Evolutionary conservation across 2,888 invertebrate species (phyloP).

Genomic region (Latrodectus hesperus): DNA sequence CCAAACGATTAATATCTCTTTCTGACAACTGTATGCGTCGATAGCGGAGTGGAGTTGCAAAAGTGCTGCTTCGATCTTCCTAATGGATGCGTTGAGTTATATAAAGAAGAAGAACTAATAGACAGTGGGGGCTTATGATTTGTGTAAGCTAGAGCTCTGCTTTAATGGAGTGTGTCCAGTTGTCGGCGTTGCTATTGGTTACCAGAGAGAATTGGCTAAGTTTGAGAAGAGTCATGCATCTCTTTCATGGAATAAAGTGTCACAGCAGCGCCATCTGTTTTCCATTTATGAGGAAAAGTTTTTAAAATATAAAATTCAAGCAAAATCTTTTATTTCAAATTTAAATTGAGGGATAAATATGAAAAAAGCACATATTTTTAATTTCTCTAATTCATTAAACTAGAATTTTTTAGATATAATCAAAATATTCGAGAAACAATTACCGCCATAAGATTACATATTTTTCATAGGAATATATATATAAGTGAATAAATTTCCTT

Average conservation of each 20-base stretch:
- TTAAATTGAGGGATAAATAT: no score
- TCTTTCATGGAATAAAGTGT: conserved; percentile 4
- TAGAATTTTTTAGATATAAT: no score
- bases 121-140: conserved; percentile 55
- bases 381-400: no score
- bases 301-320: no score
- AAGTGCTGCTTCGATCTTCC: conserved; percentile 46
- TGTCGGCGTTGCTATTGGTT: conserved; percentile 56
- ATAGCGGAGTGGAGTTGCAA: conserved; percentile 40
- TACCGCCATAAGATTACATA: no score
- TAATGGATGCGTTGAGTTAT: conserved; percentile 63
- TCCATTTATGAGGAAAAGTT: no score
- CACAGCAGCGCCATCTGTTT: conserved; percentile 36
- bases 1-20: conserved; percentile 26
- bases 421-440: no score
- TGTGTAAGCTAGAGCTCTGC: conserved; percentile 50
- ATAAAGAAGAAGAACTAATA: conserved; percentile 45
- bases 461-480: no score
- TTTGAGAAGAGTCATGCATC: conserved; percentile 30
- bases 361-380: no score
- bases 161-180: conserved; percentile 64
- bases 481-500: no score
- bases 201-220: conserved; percentile 35
- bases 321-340: no score
- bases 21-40: conserved; percentile 6